Base-by-base conservation (phyloP, 2,888 invertebrate species). In the Neoascia interrupta region DNA sequence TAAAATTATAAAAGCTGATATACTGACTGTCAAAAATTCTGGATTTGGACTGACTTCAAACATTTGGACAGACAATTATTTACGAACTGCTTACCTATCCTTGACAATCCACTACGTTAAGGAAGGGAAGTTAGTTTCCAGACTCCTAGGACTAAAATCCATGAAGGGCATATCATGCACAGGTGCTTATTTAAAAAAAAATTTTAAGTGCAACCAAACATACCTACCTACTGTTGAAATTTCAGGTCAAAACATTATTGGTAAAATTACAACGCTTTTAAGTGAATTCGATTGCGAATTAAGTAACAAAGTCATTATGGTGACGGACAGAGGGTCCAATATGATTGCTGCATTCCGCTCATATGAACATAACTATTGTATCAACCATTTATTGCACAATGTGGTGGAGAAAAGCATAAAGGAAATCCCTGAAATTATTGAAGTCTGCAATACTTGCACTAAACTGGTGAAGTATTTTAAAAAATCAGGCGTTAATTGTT, bases 41-140 rank as follows among this genome's bases (percentile, higher is more conserved):
- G 76, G 68, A 28, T 81, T 60, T 60, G 75, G 76, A 11, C 34
- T 76, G 6, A 76, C 76, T 13, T 60, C 81, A 18, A 70, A 66
- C 51, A 60, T 72, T 41, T 81, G 70, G 70, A 61, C 70, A 0
- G 60, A 70, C 19, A 70, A 66, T 23, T 75, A 66, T 47, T 64
- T 70, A 6, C 64, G 45, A 54, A 74, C 37, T 18, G 39, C 75
- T 37, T 75, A 66, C 15, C 13, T 81, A 26, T 64, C 49, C 3
- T 18, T 81, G 11, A 81, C 70, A 16, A 75, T 75, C 13, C 61
- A 75, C 34, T 75, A 75, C 34, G 26, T 72, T 2, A 79, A 79
- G 11, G 53, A 81, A 8, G 74, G 66, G 13, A 41, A 56, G 31
- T 47, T 79, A 26, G 56, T 73, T 21, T 51, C 43, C 16, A 69